These are phyloP conservation scores for Cetoscarus ocellatus DNA, from an alignment of 2,797 vertebrate species.

Conservation along the genomic window DNA sequence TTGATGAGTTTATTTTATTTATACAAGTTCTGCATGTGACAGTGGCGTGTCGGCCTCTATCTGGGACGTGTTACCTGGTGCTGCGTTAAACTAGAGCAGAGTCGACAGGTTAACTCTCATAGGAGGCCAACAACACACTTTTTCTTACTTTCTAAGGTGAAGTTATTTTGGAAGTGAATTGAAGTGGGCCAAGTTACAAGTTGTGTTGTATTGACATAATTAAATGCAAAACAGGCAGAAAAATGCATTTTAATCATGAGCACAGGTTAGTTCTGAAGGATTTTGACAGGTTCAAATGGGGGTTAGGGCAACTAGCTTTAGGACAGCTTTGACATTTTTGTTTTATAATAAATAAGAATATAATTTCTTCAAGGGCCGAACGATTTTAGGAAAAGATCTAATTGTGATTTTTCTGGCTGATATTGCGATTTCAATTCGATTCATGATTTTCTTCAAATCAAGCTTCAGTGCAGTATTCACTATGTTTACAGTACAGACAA, in stretches of 20 bases:
- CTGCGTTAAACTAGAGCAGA: conserved; percentile 77
- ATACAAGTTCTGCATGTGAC: conserved; percentile 25
- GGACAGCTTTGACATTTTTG: too few relatives aligned
- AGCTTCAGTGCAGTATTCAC: too few relatives aligned
- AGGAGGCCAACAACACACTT: conserved; percentile 73
- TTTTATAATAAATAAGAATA: too few relatives aligned
- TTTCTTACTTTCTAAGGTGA: conserved; percentile 63
- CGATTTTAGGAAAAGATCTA: too few relatives aligned
- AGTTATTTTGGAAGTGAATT: conserved; percentile 62
- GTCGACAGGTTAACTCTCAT: conserved; percentile 75
- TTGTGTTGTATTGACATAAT: conserved; percentile 8
- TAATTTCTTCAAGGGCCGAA: too few relatives aligned
- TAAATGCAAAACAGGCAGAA: background rate
- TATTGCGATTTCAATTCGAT: too few relatives aligned
- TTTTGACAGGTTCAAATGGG: background rate
- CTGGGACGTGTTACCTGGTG: conserved; percentile 82
- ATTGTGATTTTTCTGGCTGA: too few relatives aligned
- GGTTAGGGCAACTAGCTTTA: background rate
- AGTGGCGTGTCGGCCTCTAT: conserved; percentile 56
- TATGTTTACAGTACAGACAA: too few relatives aligned
- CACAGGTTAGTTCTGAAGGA: background rate
- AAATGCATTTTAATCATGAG: background rate
- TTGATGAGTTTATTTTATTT: conserved; percentile 18
- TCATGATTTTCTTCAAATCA: too few relatives aligned
- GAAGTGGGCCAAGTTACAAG: conserved; percentile 59